Percentiles rank a stretch among this genome's conserved stretches.
These are phyloP conservation scores for Anthophora plumipes DNA, from an alignment of 2,888 invertebrate species.

Conservation along the genomic window DNA sequence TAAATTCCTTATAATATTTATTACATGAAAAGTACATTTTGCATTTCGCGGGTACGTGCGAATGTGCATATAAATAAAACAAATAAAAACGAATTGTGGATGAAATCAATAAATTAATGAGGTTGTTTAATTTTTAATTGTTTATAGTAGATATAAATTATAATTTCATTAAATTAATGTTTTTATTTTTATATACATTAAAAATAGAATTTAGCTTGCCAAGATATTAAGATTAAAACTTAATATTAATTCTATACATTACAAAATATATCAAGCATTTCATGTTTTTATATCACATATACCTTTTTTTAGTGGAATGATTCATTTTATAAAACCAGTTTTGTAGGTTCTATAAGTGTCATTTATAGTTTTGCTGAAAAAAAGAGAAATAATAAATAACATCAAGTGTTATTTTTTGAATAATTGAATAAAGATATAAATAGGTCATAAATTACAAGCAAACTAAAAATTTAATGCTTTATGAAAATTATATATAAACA, in stretches of 20 bases:
- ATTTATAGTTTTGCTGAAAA: slow-evolving; percentile 67
- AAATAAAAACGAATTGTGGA: background rate
- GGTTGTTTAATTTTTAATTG: background rate
- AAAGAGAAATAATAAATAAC: slow-evolving; percentile 21
- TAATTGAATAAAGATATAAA: background rate
- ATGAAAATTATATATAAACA: background rate
- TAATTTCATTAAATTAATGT: slow-evolving; percentile 1
- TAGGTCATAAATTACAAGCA: background rate
- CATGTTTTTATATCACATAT: background rate
- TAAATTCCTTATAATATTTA: too few relatives aligned
- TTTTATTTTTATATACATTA: slow-evolving; percentile 13
- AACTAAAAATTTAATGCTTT: slow-evolving; percentile 1
- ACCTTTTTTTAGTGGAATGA: slow-evolving; percentile 45
- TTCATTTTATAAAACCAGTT: slow-evolving; percentile 25
- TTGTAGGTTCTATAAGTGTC: background rate
- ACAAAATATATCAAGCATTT: slow-evolving; percentile 14
- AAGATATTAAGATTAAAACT: slow-evolving; percentile 17
- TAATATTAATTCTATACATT: slow-evolving; percentile 11
- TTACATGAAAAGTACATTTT: too few relatives aligned
- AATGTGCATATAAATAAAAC: slow-evolving; percentile 42
- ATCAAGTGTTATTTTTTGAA: slow-evolving; percentile 10
- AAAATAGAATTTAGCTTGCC: slow-evolving; percentile 5
- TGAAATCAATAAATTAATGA: background rate
- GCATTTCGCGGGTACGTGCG: too few relatives aligned
- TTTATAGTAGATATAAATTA: background rate